Base-by-base conservation (phyloP, 2,888 invertebrate genomes). In the Acanthoscelides obtectus region DNA sequence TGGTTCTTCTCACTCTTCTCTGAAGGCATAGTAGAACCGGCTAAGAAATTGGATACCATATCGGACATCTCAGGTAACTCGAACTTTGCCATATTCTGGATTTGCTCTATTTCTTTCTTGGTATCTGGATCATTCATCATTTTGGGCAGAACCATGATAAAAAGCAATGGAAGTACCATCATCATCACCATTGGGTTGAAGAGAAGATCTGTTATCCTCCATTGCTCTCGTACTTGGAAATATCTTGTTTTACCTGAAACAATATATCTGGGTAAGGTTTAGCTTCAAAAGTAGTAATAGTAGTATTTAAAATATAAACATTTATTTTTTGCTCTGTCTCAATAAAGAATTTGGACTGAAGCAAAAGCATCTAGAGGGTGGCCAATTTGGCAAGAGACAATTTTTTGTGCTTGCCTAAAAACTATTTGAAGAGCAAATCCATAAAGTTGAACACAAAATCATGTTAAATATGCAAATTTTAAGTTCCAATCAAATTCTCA, bases 61-160 rank as follows among this genome's bases (percentile, higher is more conserved):
- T 99, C 99, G 0, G 97, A 96, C 88, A 99, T 92, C 86, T 99
- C 99, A 1, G 96, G 96, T 90, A 98, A 92, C 77, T 96, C 96
- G 76, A 94, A 93, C 83, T 92, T 91, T 0, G 93, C 91, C 80
- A 94, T 88, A 83, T 92, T 94, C 82, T 94, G 92, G 69, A 95
- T 89, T 83, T 97, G 96, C 86, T 98, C 96, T 87, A 97, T 92
- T 86, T 97, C 96, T 86, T 97, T 97, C 83, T 97, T 95, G 1
- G 98, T 95, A 84, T 99, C 98, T 3, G 98, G 98, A 86, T 99
- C 99, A 82, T 96, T 98, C 93, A 99, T 95, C 90, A 98, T 92
- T 85, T 97, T 98, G 0, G 98, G 98, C 80, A 98, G 86, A 75
- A 98, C 89, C 91, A 98, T 94, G 79, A 99, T 94, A 5, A 98